Conservation (phyloP, 2,797 vertebrate species). For the Neosalanx taihuensis region DNA sequence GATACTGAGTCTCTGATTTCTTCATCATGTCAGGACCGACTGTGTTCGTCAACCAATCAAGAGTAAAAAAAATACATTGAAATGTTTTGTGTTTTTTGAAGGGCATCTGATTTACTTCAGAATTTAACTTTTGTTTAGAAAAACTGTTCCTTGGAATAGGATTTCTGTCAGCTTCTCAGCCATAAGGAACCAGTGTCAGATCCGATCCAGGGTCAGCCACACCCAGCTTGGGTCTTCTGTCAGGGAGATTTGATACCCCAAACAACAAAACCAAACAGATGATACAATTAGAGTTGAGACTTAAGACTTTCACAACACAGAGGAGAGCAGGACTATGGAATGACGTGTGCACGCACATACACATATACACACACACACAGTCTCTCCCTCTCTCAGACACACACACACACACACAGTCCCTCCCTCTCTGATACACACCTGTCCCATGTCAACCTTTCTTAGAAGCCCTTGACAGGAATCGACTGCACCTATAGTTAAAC, state of each 20-base stretch:
- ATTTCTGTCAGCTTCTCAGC: no score
- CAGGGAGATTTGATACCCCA: no score
- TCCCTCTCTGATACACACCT: not conserved
- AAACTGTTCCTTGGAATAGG: no score
- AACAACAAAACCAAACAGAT: not conserved
- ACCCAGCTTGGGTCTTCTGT: no score
- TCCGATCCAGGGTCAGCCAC: no score
- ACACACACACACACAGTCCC: conserved; percentile 21
- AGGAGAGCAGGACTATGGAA: conserved; percentile 14
- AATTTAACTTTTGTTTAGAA: no score
- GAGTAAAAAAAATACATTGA: no score
- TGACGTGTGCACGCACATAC: conserved; percentile 14
- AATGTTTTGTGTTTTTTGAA: no score
- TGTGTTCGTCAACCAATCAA: not conserved
- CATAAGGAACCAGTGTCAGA: no score
- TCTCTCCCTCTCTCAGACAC: conserved; percentile 1
- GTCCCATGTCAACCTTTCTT: conserved; percentile 2
- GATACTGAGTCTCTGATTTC: not conserved
- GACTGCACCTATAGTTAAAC: conserved; percentile 46
- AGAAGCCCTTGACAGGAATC: conserved; percentile 4
- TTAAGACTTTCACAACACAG: conserved; percentile 19
- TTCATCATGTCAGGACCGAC: not conserved
- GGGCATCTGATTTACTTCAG: no score
- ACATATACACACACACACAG: conserved; percentile 5
- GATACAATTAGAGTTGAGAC: conserved; percentile 21